Conservation (phyloP, 1,140 invertebrate species). For the Zaprionus nigranus region DNA sequence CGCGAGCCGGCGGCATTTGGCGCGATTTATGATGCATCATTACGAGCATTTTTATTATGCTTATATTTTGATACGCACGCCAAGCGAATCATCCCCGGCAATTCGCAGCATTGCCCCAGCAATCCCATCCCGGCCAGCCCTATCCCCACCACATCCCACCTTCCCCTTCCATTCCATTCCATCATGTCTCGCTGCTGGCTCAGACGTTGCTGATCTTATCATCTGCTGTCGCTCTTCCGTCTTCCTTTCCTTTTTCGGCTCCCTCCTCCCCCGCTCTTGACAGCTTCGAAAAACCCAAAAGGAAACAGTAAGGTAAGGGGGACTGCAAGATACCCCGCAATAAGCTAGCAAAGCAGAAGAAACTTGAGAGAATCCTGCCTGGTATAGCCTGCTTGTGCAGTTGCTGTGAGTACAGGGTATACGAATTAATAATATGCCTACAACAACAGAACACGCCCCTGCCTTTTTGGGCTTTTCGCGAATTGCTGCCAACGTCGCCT, state of each 20-base stretch:
- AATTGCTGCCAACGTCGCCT: slow-evolving; percentile 5
- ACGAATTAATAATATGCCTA: neutral
- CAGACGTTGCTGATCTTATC: slow-evolving; percentile 45
- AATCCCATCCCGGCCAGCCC: slow-evolving; percentile 17
- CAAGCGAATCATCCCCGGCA: slow-evolving; percentile 39
- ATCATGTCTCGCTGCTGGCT: slow-evolving; percentile 5
- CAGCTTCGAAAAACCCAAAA: slow-evolving; percentile 10
- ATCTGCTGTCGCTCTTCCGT: slow-evolving; percentile 24
- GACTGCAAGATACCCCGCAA: neutral
- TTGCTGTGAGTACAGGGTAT: neutral
- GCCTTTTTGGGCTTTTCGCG: slow-evolving; percentile 25
- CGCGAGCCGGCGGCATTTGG: slow-evolving; percentile 55
- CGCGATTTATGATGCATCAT: slow-evolving; percentile 79
- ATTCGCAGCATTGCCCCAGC: slow-evolving; percentile 24
- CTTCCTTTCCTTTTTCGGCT: neutral
- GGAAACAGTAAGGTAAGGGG: neutral
- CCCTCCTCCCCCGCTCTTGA: slow-evolving; percentile 5
- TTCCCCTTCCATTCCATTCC: neutral
- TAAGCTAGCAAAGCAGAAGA: neutral
- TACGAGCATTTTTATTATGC: slow-evolving; percentile 71
- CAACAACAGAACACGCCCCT: neutral
- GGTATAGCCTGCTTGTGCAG: neutral
- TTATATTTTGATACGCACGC: slow-evolving; percentile 70
- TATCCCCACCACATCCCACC: slow-evolving; percentile 3
- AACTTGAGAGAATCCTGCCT: neutral